These are phyloP conservation scores for Trinectes maculatus DNA, from an alignment of 2,113 vertebrate species.

Conservation along the genomic window DNA sequence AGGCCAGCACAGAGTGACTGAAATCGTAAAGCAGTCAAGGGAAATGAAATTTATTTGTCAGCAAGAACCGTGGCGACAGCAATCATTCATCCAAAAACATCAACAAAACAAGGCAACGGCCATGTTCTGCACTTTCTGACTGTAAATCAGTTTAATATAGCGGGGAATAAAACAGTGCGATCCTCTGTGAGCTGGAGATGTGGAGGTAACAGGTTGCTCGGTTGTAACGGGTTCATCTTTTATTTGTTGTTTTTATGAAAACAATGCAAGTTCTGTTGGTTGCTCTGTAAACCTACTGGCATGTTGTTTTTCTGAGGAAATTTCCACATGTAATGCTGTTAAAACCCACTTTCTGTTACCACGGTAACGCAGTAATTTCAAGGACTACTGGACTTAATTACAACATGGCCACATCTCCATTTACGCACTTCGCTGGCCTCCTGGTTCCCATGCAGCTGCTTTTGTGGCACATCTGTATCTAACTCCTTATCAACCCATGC, in stretches of 20 bases:
- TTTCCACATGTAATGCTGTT: background rate
- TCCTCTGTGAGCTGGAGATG: background rate
- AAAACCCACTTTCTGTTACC: background rate
- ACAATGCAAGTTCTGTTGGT: background rate
- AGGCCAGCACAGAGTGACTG: background rate
- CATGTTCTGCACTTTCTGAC: background rate
- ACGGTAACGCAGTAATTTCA: background rate
- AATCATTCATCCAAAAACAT: background rate
- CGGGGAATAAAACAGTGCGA: background rate
- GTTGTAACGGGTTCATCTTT: too few relatives aligned
- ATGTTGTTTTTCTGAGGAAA: background rate
- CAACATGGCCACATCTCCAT: slow-evolving; percentile 22
- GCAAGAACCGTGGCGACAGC: background rate
- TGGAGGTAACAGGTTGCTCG: background rate
- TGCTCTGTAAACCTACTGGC: background rate
- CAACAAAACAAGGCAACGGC: background rate
- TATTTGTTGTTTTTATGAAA: background rate
- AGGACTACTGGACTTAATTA: slow-evolving; percentile 3
- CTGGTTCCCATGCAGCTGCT: background rate
- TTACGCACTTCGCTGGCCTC: slow-evolving; percentile 10
- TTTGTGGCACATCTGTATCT: slow-evolving; percentile 35
- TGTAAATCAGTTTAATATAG: background rate
- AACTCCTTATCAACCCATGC: slow-evolving; percentile 29
- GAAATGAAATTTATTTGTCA: background rate
- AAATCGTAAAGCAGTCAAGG: background rate